phyloP scores from a whole-genome alignment of 2,113 vertebrate species.

The Larimichthys crocea region DNA sequence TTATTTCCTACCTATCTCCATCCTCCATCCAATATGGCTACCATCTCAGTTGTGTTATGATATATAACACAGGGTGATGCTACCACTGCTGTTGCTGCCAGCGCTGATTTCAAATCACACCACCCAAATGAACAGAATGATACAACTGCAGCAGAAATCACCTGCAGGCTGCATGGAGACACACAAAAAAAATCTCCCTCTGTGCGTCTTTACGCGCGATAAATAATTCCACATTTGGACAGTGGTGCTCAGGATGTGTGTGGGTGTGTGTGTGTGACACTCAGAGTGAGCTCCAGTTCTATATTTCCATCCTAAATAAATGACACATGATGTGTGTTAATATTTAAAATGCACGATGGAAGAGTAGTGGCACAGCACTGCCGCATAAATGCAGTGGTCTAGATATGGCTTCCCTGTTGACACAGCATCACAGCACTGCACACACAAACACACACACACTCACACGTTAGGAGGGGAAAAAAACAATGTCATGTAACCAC shows the following conservation, averaged over 20 bases:
- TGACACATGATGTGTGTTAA: not conserved
- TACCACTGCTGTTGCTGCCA: not conserved
- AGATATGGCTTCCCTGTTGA: constrained; percentile 67
- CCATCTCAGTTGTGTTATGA: constrained; percentile 74
- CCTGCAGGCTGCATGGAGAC: not conserved
- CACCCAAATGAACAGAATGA: not conserved
- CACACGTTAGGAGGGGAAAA: not conserved
- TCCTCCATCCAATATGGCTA: constrained; percentile 74
- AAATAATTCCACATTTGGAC: not conserved
- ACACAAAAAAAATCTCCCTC: not conserved
- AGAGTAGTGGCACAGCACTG: constrained; percentile 64
- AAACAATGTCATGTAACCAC: constrained; percentile 39
- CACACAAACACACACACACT: constrained; percentile 17
- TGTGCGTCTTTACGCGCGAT: constrained; percentile 19
- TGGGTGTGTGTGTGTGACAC: not conserved
- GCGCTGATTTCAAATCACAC: constrained; percentile 6
- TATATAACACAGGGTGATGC: constrained; percentile 65
- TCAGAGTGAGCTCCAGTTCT: not conserved
- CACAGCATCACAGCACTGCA: constrained; percentile 55
- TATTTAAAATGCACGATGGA: constrained; percentile 37
- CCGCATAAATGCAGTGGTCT: constrained; percentile 77
- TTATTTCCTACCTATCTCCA: constrained; percentile 48
- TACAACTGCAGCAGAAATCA: constrained; percentile 27
- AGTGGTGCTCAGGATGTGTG: not conserved
- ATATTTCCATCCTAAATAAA: not conserved